Conservation (phyloP, 2,888 invertebrate genomes). For the Oxyteleia sp. region DNA sequence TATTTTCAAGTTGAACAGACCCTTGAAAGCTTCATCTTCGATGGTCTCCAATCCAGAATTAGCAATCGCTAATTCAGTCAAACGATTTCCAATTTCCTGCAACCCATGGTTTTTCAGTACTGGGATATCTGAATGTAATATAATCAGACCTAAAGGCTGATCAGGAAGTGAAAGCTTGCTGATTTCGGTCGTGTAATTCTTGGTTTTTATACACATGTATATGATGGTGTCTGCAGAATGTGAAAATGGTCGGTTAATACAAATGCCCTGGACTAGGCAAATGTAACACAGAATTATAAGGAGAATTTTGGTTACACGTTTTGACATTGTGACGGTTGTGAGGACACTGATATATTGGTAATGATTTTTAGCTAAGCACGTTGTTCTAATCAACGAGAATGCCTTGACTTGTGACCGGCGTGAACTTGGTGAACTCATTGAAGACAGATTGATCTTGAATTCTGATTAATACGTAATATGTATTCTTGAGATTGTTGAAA, state of each 20-base stretch:
- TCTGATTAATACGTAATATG: too few relatives aligned
- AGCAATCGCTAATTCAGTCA: neutral
- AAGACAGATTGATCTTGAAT: too few relatives aligned
- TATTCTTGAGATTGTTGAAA: too few relatives aligned
- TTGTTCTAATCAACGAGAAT: too few relatives aligned
- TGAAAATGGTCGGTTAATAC: neutral
- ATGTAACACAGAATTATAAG: neutral
- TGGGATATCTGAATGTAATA: constrained; percentile 21
- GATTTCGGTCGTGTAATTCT: constrained; percentile 6
- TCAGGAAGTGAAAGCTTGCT: constrained; percentile 7
- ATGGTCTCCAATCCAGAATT: constrained; percentile 16
- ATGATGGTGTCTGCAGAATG: neutral
- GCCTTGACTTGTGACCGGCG: constrained; percentile 8
- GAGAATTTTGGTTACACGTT: neutral
- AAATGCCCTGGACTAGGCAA: neutral
- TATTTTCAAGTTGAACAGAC: constrained; percentile 11
- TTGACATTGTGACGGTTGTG: constrained; percentile 9
- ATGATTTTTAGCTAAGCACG: too few relatives aligned
- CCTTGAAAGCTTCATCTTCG: constrained; percentile 53
- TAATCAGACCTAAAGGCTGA: neutral
- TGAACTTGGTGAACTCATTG: neutral
- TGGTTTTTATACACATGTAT: constrained; percentile 2
- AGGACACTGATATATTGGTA: neutral
- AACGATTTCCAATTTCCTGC: neutral
- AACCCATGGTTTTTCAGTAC: constrained; percentile 27